These are phyloP conservation scores for Pica pica DNA, from an alignment of 2,113 vertebrate genomes.

Conservation along the genomic window DNA sequence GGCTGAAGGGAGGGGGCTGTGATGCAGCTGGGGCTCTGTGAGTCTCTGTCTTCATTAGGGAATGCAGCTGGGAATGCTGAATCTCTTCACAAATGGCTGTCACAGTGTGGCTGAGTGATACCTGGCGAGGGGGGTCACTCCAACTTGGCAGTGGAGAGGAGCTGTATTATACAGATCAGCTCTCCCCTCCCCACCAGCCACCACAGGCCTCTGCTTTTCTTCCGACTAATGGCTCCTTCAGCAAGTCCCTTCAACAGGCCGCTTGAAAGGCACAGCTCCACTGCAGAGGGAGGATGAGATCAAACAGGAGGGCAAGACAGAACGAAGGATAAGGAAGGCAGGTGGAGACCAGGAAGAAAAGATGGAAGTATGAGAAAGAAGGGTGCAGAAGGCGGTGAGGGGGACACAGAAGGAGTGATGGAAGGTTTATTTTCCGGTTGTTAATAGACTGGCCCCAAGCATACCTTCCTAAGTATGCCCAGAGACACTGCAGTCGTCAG, in stretches of 20 bases:
- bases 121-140: not conserved
- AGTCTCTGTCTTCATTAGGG: not conserved
- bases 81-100: not conserved
- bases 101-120: not conserved
- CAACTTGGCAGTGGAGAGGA: not conserved
- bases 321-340: not conserved
- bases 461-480: not conserved
- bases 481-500: not conserved
- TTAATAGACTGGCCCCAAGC: not conserved
- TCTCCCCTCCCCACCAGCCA: not conserved
- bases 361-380: not conserved
- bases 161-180: not conserved
- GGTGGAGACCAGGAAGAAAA: not conserved
- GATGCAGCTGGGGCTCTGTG: not conserved
- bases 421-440: not conserved
- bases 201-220: not conserved
- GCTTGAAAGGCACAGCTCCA: not conserved
- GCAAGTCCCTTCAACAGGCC: not conserved
- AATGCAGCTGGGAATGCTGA: not conserved
- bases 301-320: not conserved
- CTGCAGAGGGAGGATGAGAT: not conserved
- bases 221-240: constrained; percentile 16
- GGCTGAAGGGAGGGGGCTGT: not conserved
- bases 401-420: not conserved
- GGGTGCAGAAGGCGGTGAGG: not conserved